These are phyloP conservation scores for Drosophila recens DNA, from an alignment of 2,888 invertebrate genomes.

Conservation along the genomic window DNA sequence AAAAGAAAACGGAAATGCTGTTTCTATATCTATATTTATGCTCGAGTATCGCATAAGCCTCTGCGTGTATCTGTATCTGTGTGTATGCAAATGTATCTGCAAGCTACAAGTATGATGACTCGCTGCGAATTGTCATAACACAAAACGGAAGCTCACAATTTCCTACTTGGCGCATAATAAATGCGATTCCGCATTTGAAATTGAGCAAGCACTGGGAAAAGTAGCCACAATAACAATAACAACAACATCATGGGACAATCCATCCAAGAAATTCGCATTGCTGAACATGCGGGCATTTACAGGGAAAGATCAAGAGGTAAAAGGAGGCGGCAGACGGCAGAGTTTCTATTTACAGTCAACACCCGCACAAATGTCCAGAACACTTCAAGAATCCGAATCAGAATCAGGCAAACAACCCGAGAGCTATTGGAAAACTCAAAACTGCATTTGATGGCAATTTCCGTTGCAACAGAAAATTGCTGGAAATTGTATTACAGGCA, in stretches of 20 bases:
- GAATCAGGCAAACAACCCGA: background rate
- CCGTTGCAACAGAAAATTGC: constrained; percentile 45
- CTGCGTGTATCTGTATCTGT: background rate
- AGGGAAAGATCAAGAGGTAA: background rate
- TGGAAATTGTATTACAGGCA: constrained; percentile 1
- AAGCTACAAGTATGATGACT: constrained; percentile 25
- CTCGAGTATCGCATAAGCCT: constrained; percentile 36
- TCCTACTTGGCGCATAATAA: constrained; percentile 78
- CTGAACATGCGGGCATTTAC: constrained; percentile 20
- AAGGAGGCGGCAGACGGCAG: too few relatives aligned
- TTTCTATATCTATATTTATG: constrained; percentile 70
- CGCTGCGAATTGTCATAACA: constrained; percentile 73
- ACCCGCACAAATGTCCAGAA: constrained; percentile 15
- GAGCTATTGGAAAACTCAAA: constrained; percentile 14
- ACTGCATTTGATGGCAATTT: constrained; percentile 73
- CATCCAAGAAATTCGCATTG: constrained; percentile 26
- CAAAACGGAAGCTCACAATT: constrained; percentile 79
- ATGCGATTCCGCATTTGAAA: constrained; percentile 65
- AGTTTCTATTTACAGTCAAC: background rate
- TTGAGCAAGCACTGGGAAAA: constrained; percentile 37
- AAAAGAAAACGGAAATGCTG: constrained; percentile 70
- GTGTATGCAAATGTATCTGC: background rate
- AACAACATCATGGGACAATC: constrained; percentile 28
- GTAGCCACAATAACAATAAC: background rate
- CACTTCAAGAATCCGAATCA: background rate